phyloP scores from a whole-genome alignment of 2,888 invertebrate genomes.

The Campopleginae sp. region DNA sequence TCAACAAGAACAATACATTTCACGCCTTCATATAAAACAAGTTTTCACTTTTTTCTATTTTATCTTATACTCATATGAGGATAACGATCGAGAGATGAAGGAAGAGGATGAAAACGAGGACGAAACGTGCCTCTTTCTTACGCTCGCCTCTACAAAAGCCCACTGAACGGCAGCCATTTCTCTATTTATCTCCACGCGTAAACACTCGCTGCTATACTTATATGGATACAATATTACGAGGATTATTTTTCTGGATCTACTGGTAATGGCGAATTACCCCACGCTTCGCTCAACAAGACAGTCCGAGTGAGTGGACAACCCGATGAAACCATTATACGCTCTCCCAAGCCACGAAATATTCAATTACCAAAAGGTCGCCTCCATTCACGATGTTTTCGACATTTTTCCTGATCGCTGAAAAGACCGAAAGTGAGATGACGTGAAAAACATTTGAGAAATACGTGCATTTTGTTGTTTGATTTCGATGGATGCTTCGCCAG shows the following conservation, averaged over 20 bases:
- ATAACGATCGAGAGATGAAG: constrained; percentile 36
- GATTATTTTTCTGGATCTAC: constrained; percentile 35
- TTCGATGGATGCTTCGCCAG: neutral
- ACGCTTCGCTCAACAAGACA: constrained; percentile 82
- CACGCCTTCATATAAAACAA: neutral
- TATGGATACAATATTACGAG: constrained; percentile 38
- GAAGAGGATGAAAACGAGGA: constrained; percentile 56
- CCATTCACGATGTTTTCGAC: neutral
- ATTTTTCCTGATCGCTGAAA: neutral
- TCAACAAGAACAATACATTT: constrained; percentile 3
- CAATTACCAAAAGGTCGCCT: neutral
- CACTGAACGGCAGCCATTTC: constrained; percentile 57
- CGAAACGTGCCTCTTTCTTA: constrained; percentile 27
- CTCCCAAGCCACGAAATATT: neutral
- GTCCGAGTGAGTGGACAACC: constrained; percentile 83
- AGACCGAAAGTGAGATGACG: neutral
- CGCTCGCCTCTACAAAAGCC: constrained; percentile 18
- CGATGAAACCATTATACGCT: neutral
- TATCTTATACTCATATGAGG: neutral
- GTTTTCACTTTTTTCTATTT: neutral
- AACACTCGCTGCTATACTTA: neutral
- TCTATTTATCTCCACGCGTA: constrained; percentile 20
- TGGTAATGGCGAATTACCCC: constrained; percentile 82
- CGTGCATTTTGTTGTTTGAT: neutral
- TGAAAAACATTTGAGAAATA: neutral